phyloP scores from a whole-genome alignment of 2,797 vertebrate species.

The Loriculus beryllinus region DNA sequence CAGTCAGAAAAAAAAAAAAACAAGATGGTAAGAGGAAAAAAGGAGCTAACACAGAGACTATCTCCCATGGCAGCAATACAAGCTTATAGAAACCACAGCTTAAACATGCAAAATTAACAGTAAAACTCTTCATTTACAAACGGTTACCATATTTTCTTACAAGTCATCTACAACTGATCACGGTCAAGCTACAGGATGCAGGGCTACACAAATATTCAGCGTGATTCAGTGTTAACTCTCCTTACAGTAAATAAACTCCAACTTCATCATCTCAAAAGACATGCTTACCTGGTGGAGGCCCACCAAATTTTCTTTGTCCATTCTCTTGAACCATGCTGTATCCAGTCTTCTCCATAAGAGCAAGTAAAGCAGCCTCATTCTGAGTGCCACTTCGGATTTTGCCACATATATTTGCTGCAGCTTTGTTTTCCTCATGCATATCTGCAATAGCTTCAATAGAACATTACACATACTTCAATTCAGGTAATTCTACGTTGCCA shows the following conservation, averaged over 20 bases:
- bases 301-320: conserved; percentile 93
- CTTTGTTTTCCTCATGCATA: conserved; percentile 74
- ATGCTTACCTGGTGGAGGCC: conserved; percentile 89
- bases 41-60: neutral
- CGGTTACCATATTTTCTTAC: neutral
- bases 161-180: neutral
- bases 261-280: neutral
- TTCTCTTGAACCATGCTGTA: conserved; percentile 95
- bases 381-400: conserved; percentile 70
- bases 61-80: neutral
- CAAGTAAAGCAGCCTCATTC: conserved; percentile 85
- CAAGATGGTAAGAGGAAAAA: neutral
- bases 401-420: conserved; percentile 59
- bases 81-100: neutral
- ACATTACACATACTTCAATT: neutral
- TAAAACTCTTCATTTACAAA: neutral
- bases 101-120: neutral
- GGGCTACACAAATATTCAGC: neutral
- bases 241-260: neutral
- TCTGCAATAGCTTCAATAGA: conserved; percentile 64
- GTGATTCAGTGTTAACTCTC: neutral
- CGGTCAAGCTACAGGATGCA: neutral
- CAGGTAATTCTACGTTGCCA: neutral
- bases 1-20: neutral
- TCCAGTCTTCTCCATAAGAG: conserved; percentile 89